Evolutionary conservation across 2,113 vertebrate genomes (phyloP), one percentile per base, ranked within the genome.

Genomic region (Pampusana beccarii): DNA sequence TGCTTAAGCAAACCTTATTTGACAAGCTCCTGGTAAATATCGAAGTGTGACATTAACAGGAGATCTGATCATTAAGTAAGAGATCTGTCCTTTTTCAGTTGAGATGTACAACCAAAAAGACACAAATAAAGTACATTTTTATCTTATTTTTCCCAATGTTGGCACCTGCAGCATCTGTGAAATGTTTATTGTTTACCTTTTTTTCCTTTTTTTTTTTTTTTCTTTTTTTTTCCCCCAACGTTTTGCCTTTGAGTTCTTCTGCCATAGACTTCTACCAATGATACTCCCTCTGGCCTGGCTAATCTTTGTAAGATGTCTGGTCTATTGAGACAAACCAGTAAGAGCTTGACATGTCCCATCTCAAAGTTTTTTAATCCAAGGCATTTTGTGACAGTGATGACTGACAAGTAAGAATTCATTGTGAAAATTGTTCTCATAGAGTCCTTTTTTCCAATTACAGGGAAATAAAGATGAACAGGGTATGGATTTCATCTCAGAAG

Each of bases 21-120:
- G 25, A 57, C 67, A 73, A 72, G 11, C 16, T 78, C 21, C 71
- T 54, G 34, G 14, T 44, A 57, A 82, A 42, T 42, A 50, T 34
- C 9, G 3, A 8, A 31, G 15, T n/a, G 26, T n/a, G 17, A 11
- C 44, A 50, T 31, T 44, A 72, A 48, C 0, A 0, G 8, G 10
- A 61, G 33, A 70, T 57, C 15, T 34, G 36, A 62, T 33, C 14
- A 13, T 65, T 57, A 40, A 33, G 7, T 33, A 21, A 64, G 58
- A 90, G 7, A 64, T 36, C 13, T 54, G n/a, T 7, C 18, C 4
- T 3, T 31, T 64, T 90, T 38, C 8, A 34, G 3, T 12, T 65
- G 33, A 53, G 12, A 78, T 5, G 12, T 48, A 31, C 21, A 62
- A 36, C 8, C 4, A 15, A 48, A 44, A 44, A 79, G 11, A 10